A percentile compares a stretch with the other conserved stretches of the same genome.
Conservation (phyloP, 1,140 invertebrate genomes). For the Bombyx mandarina region DNA sequence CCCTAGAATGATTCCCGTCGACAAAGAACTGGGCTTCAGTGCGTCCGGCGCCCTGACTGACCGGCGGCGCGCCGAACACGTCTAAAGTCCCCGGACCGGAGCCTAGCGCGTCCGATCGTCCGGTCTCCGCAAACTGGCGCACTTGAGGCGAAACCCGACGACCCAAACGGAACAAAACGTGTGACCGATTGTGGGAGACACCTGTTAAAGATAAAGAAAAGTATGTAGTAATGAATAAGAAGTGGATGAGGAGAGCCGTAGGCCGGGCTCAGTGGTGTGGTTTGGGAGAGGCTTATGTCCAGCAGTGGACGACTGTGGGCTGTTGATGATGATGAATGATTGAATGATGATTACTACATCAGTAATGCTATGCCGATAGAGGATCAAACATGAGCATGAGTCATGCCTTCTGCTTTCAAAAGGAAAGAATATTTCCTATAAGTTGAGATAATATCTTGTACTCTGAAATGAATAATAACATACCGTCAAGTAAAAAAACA, state of each 20-base stretch:
- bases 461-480: too few species aligned
- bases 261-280: too few species aligned
- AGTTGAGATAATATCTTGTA: too few species aligned
- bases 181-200: conserved; percentile 86
- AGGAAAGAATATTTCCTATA: too few species aligned
- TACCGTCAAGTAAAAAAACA: too few species aligned
- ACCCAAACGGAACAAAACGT: conserved; percentile 85
- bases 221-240: background rate
- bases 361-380: background rate
- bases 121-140: conserved; percentile 84
- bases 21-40: conserved; percentile 88
- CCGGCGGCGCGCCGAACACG: conserved; percentile 84
- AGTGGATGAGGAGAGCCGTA: too few species aligned
- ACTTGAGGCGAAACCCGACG: conserved; percentile 80
- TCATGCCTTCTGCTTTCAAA: too few species aligned
- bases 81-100: conserved; percentile 76
- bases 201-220: conserved; percentile 73
- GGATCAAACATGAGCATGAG: too few species aligned
- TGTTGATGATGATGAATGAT: background rate
- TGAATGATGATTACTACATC: too few species aligned
- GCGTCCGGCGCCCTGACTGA: conserved; percentile 81
- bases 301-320: too few species aligned
- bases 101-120: conserved; percentile 44
- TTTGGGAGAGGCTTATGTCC: too few species aligned
- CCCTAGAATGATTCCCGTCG: conserved; percentile 90